Base-by-base conservation (phyloP, 92 coral and sea anemone species). In the Phenganax stokvisi region DNA sequence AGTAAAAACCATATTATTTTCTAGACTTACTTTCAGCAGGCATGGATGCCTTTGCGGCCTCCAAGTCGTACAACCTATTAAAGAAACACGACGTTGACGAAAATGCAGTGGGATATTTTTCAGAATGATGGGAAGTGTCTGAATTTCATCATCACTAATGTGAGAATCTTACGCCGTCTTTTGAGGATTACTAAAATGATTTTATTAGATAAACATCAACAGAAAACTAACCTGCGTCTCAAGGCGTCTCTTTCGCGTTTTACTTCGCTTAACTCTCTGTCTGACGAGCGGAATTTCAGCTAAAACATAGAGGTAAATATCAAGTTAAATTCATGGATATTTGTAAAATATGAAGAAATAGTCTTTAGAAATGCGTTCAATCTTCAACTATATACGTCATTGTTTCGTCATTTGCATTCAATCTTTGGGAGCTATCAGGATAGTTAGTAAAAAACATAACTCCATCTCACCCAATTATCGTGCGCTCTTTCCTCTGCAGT, bases 171-270 rank as follows among this genome's bases (percentile, higher is more conserved):
- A 1, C n/a, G 15, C 52, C 69, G 71, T 57, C 47, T 56, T 20
- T 15, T 62, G 47, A 56, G 0, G 7, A 44, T 47, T 11, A 17
- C 1, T 57, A 2, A 63, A 13, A 7, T 28, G 61, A 54, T 60
- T 7, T 44, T 16, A 10, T 37, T 8, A 6, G 6, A 20, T 3
- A 30, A 27, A 20, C 25, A 20, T 20, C 25, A 20, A 20, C 25
- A 20, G 25, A 20, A 20, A 20, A 25, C 87, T 59, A 66, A 88
- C 97, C 91, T 90, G 85, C 96, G 84, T 80, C 96, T 86, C 58
- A 90, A 77, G 31, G 90, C 89, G 76, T 93, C 97, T 29, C 90
- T 83, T 61, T 93, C 96, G 8, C 92, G 92, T 80, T 88, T 91
- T 27, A 89, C 55, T 56, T 90, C 97, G 3, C 91, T 96, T 9